Conservation (phyloP, 1,140 invertebrate genomes). For the Anthonomus grandis region DNA sequence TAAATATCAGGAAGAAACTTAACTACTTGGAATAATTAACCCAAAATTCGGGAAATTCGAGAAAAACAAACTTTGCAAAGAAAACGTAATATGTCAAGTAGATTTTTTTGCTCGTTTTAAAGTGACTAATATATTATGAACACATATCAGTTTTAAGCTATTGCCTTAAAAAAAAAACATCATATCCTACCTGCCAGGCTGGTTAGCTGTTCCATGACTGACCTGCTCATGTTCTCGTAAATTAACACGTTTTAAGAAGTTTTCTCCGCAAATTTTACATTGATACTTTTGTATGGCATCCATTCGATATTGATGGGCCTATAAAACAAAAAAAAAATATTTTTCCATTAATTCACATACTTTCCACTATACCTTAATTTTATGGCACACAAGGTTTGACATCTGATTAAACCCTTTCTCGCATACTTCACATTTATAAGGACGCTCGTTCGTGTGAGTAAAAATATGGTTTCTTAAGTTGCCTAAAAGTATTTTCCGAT, state of each 20-base stretch:
- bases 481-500: conserved; percentile 48
- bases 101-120: too few relatives aligned
- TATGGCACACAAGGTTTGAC: conserved; percentile 75
- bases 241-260: conserved; percentile 55
- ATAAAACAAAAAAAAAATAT: background rate
- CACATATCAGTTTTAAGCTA: background rate
- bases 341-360: background rate
- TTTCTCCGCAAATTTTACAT: conserved; percentile 57
- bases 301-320: background rate
- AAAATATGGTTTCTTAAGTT: conserved; percentile 70
- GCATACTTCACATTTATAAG: conserved; percentile 76
- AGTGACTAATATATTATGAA: background rate
- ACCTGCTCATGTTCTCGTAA: conserved; percentile 59
- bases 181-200: background rate
- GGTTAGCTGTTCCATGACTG: conserved; percentile 49
- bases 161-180: conserved; percentile 1
- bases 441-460: conserved; percentile 75
- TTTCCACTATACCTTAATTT: conserved; percentile 57
- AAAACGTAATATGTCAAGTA: too few relatives aligned
- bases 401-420: conserved; percentile 78
- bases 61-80: too few relatives aligned
- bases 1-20: too few relatives aligned
- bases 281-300: conserved; percentile 55
- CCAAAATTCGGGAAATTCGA: too few relatives aligned
- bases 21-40: too few relatives aligned